Conservation (phyloP, 2,113 vertebrate species). For the Crotalus helleri region DNA sequence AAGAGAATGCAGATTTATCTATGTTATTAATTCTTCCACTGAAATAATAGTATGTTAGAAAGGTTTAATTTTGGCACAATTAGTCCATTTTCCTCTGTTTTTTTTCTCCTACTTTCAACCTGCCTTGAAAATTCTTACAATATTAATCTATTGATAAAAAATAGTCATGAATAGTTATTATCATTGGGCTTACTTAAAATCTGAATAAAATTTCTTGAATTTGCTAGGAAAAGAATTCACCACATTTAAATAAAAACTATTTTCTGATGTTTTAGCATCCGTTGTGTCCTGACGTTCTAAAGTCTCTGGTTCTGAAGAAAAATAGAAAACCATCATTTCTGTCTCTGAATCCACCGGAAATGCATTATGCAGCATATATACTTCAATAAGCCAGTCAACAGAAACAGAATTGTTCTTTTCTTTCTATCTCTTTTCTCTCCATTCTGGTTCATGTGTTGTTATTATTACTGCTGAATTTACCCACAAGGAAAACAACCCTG, state of each 20-base stretch:
- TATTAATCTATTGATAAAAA: not conserved
- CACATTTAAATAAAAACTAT: conserved; percentile 14
- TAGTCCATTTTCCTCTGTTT: not conserved
- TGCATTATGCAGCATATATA: not conserved
- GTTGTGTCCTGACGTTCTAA: conserved; percentile 52
- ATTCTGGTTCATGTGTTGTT: not conserved
- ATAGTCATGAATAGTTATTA: not conserved
- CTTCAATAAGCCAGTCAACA: not conserved
- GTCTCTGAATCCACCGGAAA: not conserved
- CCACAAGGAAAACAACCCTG: not conserved
- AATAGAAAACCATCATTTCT: not conserved
- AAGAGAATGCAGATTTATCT: not conserved
- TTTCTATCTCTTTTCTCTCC: not conserved
- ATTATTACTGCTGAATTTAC: not conserved
- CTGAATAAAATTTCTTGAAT: too few relatives aligned
- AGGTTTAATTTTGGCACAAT: not conserved
- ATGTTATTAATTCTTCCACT: not conserved
- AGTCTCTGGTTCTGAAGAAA: not conserved
- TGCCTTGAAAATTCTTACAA: not conserved
- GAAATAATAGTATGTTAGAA: not conserved
- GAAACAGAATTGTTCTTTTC: not conserved
- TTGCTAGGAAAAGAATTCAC: not conserved
- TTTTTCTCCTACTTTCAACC: not conserved
- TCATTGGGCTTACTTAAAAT: not conserved
- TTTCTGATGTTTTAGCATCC: conserved; percentile 58